phyloP scores from a whole-genome alignment of 2,113 vertebrate species.

The Galemys pyrenaicus region DNA sequence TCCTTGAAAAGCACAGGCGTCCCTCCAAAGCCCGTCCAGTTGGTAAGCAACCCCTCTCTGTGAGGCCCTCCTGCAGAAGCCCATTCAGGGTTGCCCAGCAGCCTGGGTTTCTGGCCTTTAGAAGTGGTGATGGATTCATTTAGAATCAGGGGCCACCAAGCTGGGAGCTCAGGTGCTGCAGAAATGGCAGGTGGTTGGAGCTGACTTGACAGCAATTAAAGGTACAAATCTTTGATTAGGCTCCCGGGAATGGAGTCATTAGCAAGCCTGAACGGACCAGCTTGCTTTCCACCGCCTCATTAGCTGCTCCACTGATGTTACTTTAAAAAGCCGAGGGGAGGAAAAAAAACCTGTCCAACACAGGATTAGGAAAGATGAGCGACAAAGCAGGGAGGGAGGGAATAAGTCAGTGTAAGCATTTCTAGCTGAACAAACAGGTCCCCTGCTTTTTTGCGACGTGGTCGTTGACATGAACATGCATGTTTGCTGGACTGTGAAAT shows the following conservation, averaged over 20 bases:
- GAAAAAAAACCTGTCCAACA: conserved; percentile 65
- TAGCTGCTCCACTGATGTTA: conserved; percentile 85
- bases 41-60: conserved; percentile 48
- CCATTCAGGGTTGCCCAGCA: conserved; percentile 89
- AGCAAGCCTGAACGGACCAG: conserved; percentile 86
- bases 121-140: conserved; percentile 89
- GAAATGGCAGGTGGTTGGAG: conserved; percentile 92
- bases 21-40: background rate
- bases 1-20: background rate
- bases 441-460: conserved; percentile 68
- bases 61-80: conserved; percentile 71
- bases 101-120: conserved; percentile 89
- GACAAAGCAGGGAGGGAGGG: conserved; percentile 46
- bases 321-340: conserved; percentile 82
- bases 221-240: conserved; percentile 96
- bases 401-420: conserved; percentile 80
- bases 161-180: conserved; percentile 89
- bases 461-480: conserved; percentile 50
- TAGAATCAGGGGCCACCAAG: conserved; percentile 83
- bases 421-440: conserved; percentile 77
- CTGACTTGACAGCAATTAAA: conserved; percentile 96
- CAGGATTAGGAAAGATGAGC: conserved; percentile 76
- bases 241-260: conserved; percentile 93
- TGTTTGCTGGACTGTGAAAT: conserved; percentile 71
- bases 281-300: conserved; percentile 88